Percentiles rank a stretch among this genome's conserved stretches.
Conservation (phyloP, 2,888 invertebrate species). For the Perizoma flavofasciatum region DNA sequence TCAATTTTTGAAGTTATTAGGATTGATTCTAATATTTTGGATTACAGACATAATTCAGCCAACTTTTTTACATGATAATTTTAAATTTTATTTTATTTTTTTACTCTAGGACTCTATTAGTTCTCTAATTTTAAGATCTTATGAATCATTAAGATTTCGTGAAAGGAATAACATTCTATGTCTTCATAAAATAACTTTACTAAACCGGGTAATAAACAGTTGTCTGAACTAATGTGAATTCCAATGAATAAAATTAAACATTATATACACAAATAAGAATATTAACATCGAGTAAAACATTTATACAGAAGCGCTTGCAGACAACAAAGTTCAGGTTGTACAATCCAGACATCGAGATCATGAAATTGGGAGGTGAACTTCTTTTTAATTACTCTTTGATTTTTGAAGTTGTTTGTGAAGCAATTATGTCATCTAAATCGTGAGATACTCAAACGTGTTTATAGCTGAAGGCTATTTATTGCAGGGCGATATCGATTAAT, state of each 20-base stretch:
- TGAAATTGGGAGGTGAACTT: conserved; percentile 30
- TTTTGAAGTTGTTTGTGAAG: conserved; percentile 31
- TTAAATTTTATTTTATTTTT: too few species aligned
- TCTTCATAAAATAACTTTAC: not conserved
- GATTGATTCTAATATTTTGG: conserved; percentile 6
- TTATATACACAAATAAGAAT: conserved; percentile 32
- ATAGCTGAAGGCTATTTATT: too few species aligned
- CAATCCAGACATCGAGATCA: conserved; percentile 40
- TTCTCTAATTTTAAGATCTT: too few species aligned
- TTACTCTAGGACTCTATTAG: too few species aligned
- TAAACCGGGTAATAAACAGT: conserved; percentile 4
- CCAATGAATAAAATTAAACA: conserved; percentile 13
- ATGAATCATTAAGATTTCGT: too few species aligned
- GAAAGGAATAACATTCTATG: too few species aligned
- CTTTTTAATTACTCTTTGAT: conserved; percentile 18
- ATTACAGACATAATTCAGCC: conserved; percentile 16
- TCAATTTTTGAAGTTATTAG: conserved; percentile 11
- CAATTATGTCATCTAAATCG: conserved; percentile 1
- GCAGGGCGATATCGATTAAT: too few species aligned
- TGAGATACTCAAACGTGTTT: too few species aligned
- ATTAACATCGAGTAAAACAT: conserved; percentile 41
- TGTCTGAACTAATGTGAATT: conserved; percentile 28
- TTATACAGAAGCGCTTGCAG: conserved; percentile 43
- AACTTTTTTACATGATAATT: conserved; percentile 6
- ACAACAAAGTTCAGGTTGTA: conserved; percentile 39